Conservation (phyloP, 2,888 invertebrate genomes). For the Cylloceria caligata region DNA sequence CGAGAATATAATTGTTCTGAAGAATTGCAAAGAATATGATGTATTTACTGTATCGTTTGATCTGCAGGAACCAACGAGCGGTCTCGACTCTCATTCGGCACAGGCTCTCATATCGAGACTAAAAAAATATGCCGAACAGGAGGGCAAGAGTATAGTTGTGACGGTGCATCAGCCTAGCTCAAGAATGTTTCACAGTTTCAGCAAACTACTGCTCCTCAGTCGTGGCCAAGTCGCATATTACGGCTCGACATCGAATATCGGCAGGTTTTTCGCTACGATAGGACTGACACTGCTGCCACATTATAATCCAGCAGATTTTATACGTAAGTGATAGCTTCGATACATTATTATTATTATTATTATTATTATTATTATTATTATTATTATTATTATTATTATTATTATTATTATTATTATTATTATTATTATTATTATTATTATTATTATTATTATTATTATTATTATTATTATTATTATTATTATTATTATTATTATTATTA, state of each 20-base stretch:
- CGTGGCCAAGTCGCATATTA: slow-evolving; percentile 92
- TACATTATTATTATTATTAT: not conserved
- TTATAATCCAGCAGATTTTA: slow-evolving; percentile 94
- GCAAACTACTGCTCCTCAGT: slow-evolving; percentile 89
- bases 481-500: too few relatives aligned
- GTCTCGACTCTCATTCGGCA: slow-evolving; percentile 92
- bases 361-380: too few relatives aligned
- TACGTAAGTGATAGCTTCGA: slow-evolving; percentile 86
- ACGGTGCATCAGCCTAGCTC: slow-evolving; percentile 94
- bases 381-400: too few relatives aligned
- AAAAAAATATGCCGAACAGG: slow-evolving; percentile 90
- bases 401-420: too few relatives aligned
- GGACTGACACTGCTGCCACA: slow-evolving; percentile 90
- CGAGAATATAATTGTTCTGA: slow-evolving; percentile 8
- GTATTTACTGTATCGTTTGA: not conserved
- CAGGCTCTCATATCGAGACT: slow-evolving; percentile 90
- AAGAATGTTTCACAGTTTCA: slow-evolving; percentile 93
- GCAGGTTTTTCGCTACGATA: slow-evolving; percentile 90
- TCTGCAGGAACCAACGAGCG: slow-evolving; percentile 92
- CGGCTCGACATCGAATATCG: slow-evolving; percentile 90
- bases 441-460: too few relatives aligned
- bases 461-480: too few relatives aligned
- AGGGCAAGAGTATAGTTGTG: slow-evolving; percentile 92
- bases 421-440: too few relatives aligned
- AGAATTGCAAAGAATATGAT: not conserved